Evolutionary conservation across 64 coral and sea anemone species (phyloP).

Genomic region (Pocillopora damicornis): DNA sequence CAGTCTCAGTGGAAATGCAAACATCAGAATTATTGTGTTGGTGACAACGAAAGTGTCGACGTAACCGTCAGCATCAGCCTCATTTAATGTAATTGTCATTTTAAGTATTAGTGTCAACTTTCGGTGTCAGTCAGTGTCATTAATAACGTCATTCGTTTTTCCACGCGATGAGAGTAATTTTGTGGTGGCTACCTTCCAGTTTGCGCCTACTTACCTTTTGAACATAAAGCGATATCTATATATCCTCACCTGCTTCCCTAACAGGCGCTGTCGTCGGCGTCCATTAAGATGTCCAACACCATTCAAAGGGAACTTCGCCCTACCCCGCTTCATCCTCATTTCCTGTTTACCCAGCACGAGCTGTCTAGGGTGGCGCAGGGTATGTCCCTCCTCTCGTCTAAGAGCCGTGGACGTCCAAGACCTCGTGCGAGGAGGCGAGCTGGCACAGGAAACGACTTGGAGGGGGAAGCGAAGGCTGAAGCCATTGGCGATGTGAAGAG

Average conservation of each 20-base stretch:
- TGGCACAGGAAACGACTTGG: background rate
- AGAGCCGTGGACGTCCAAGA: constrained; percentile 62
- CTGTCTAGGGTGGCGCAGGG: constrained; percentile 78
- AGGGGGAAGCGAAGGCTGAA: background rate
- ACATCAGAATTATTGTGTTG: no score
- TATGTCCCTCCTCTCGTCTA: constrained; percentile 77
- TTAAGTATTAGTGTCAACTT: no score
- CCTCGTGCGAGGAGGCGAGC: constrained; percentile 66
- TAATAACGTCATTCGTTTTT: no score
- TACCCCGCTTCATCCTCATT: constrained; percentile 81
- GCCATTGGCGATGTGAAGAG: constrained; percentile 14
- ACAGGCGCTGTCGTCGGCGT: constrained; percentile 84
- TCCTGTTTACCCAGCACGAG: constrained; percentile 95
- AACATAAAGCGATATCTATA: background rate
- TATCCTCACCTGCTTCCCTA: background rate
- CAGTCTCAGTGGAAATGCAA: no score
- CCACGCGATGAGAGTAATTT: no score
- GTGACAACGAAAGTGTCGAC: no score
- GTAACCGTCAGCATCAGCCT: no score
- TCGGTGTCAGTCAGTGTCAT: no score
- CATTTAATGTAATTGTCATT: no score
- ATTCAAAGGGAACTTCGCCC: constrained; percentile 75
- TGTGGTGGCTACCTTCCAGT: no score
- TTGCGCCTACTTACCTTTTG: no score
- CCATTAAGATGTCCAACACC: constrained; percentile 62